Percentiles rank a stretch among this genome's conserved stretches.
Evolutionary conservation across 1,140 invertebrate species (phyloP).

Genomic region (Lerema accius): DNA sequence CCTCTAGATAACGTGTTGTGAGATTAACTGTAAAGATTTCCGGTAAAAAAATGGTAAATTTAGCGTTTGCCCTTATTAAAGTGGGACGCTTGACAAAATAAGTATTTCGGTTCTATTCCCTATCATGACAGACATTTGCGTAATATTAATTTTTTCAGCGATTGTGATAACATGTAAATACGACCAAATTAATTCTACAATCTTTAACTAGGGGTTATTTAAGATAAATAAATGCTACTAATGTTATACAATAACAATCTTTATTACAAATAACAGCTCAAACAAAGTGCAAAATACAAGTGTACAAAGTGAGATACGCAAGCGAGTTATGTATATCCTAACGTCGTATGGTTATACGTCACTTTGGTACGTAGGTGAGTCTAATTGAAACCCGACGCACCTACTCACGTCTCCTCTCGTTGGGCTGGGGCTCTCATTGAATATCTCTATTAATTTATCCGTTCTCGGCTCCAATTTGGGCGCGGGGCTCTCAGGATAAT

Average conservation of each 20-base stretch:
- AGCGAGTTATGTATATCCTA: constrained; percentile 36
- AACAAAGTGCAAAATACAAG: constrained; percentile 24
- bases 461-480: constrained; percentile 50
- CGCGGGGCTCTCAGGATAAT: constrained; percentile 67
- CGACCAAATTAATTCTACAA: too few relatives aligned
- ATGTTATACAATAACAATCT: constrained; percentile 11
- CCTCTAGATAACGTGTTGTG: background rate
- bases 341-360: constrained; percentile 60
- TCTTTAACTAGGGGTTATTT: too few relatives aligned
- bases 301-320: constrained; percentile 32
- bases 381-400: constrained; percentile 53
- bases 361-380: constrained; percentile 51
- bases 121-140: too few relatives aligned
- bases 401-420: constrained; percentile 47
- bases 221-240: too few relatives aligned
- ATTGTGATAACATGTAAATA: too few relatives aligned
- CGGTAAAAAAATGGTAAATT: background rate
- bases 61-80: too few relatives aligned
- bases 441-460: constrained; percentile 67
- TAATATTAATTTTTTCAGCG: too few relatives aligned
- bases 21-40: background rate
- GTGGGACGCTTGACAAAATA: too few relatives aligned
- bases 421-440: constrained; percentile 52
- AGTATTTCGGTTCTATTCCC: too few relatives aligned
- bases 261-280: constrained; percentile 17